These are phyloP conservation scores for Lepidurus arcticus DNA, from an alignment of 1,140 invertebrate genomes.

Conservation along the genomic window DNA sequence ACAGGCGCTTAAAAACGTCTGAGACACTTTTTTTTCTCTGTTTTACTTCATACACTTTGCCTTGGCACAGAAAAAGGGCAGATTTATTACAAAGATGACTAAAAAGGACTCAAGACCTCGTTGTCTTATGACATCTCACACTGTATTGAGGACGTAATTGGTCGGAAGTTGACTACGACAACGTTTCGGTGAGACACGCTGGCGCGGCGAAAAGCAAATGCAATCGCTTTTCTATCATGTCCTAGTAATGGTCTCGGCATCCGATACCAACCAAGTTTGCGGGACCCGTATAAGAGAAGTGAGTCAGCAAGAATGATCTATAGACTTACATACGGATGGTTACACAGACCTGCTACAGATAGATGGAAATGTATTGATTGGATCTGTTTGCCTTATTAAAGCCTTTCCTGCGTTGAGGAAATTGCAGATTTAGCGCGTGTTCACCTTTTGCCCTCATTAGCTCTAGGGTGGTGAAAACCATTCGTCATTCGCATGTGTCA, in stretches of 20 bases:
- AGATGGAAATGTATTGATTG: slow-evolving; percentile 15
- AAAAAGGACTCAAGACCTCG: neutral
- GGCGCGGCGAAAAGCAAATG: neutral
- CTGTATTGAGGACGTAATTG: slow-evolving; percentile 15
- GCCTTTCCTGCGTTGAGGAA: neutral
- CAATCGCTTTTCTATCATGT: slow-evolving; percentile 5
- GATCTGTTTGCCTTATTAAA: neutral
- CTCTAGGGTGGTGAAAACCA: neutral
- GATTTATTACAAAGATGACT: neutral
- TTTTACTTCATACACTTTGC: neutral
- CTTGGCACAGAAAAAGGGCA: neutral
- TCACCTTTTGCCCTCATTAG: neutral
- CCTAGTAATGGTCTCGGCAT: neutral
- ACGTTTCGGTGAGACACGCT: neutral
- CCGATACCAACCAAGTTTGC: neutral
- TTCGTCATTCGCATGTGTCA: neutral
- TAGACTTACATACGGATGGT: neutral
- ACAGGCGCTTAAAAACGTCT: slow-evolving; percentile 5
- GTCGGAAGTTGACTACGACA: neutral
- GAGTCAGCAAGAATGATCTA: slow-evolving; percentile 3
- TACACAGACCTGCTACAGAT: neutral
- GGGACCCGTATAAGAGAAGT: neutral
- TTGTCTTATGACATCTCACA: slow-evolving; percentile 4
- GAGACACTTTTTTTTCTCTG: neutral
- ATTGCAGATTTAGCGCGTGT: neutral